Evolutionary conservation across 2,888 invertebrate species (phyloP), one percentile per base, ranked within the genome.

Genomic region (Xestia ashworthii): DNA sequence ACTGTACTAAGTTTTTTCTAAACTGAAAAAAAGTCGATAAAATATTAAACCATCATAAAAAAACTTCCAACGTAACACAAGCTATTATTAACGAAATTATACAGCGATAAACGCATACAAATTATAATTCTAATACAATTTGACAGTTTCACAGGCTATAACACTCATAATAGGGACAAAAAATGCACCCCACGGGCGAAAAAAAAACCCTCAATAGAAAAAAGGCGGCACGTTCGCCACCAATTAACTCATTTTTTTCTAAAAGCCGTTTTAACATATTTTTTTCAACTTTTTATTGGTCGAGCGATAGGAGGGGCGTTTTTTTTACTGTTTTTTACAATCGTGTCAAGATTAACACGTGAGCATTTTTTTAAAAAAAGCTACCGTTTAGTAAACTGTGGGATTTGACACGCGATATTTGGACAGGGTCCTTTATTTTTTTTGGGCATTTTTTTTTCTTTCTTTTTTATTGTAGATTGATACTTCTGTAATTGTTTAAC

Each of bases 171-270:
- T 95, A 92, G 93, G 89, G 82, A 91, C 93, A 96, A 96, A 96
- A 96, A 96, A 95, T 89, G 88, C 94, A 94, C 95, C 95, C 95
- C 93, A 93, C 92, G 89, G 73, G 83, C 77, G 80, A 88, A 91
- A 91, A 90, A n/a, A 90, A 84, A 82, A 66, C 60, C 70, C 64
- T 76, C 84, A 83, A 70, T 89, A 91, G 94, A 93, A 93, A 75
- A 90, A 93, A 91, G 95, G 92, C 92, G 94, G 95, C 96, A 95
- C 96, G 94, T 93, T 95, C 86, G 90, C 91, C 91, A 91, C 94
- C 96, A 96, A 96, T 96, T 96, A 95, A 90, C 89, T 92, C 91
- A 88, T 92, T 94, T 95, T 96, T 94, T 93, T 92, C 91, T 89
- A 89, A 91, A 87, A 90, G 86, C 83, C 87, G 91, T 91, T 92